Evolutionary conservation across 2,113 vertebrate species (phyloP).

Genomic region (Hippolais icterina): DNA sequence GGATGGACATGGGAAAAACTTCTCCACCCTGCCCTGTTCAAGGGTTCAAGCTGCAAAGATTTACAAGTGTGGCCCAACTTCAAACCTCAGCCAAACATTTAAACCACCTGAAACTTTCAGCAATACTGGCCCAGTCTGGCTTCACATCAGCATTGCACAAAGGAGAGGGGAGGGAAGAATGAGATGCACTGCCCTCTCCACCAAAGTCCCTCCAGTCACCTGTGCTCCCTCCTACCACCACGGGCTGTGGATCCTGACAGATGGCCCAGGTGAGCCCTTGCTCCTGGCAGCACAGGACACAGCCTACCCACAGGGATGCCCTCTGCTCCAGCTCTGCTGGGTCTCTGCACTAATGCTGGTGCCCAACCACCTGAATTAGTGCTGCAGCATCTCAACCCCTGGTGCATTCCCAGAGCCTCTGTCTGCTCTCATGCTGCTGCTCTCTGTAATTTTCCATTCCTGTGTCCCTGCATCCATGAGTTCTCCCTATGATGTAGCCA

Average conservation of each 20-base stretch:
- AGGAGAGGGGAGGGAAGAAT: neutral
- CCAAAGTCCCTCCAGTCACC: neutral
- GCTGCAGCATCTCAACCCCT: constrained; percentile 42
- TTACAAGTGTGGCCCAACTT: neutral
- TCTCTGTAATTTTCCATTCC: constrained; percentile 57
- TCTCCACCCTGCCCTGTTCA: neutral
- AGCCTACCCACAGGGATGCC: neutral
- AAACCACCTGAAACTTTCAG: neutral
- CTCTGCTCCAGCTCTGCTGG: neutral
- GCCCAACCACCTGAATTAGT: neutral
- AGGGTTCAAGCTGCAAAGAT: neutral
- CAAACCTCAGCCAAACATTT: neutral
- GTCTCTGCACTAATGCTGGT: neutral
- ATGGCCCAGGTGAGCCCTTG: neutral
- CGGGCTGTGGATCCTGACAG: neutral
- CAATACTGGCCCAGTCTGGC: neutral
- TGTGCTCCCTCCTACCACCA: neutral
- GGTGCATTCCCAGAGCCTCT: constrained; percentile 18
- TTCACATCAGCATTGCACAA: neutral
- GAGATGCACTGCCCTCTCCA: neutral
- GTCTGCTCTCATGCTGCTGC: constrained; percentile 21
- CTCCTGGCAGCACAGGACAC: neutral
- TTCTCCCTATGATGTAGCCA: neutral
- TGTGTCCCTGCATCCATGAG: constrained; percentile 5
- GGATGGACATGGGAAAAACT: neutral